phyloP scores from a whole-genome alignment of 2,113 vertebrate species.

The Rhinopomastus cyanomelas region DNA sequence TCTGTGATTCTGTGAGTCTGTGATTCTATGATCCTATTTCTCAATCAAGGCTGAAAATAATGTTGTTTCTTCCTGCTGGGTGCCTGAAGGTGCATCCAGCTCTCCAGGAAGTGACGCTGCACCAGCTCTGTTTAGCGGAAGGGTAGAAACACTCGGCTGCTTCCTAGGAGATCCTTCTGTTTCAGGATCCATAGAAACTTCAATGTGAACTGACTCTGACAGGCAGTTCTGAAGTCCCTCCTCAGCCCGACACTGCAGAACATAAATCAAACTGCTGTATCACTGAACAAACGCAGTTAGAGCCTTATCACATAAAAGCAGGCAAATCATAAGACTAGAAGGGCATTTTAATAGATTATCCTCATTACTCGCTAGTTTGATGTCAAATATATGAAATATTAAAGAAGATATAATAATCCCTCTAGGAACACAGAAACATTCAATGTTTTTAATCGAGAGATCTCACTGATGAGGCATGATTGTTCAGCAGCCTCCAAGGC shows the following conservation, averaged over 20 bases:
- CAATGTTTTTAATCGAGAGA: slow-evolving; percentile 68
- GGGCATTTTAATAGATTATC: slow-evolving; percentile 65
- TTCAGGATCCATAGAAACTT: background rate
- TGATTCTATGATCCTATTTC: too few relatives aligned
- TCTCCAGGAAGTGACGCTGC: background rate
- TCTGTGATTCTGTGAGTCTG: too few relatives aligned
- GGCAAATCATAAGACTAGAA: slow-evolving; percentile 50
- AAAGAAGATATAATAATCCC: slow-evolving; percentile 68
- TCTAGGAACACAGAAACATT: slow-evolving; percentile 66
- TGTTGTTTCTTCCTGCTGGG: background rate
- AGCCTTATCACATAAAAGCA: slow-evolving; percentile 41
- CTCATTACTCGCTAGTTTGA: slow-evolving; percentile 47
- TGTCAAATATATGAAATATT: slow-evolving; percentile 74
- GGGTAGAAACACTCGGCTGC: background rate
- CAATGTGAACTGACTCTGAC: background rate
- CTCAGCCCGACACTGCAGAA: background rate
- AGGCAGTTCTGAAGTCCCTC: background rate
- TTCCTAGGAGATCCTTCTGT: background rate
- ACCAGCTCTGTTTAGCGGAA: background rate
- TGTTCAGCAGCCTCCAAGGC: slow-evolving; percentile 54
- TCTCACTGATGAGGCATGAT: slow-evolving; percentile 61
- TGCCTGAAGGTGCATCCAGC: background rate
- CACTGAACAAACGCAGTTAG: slow-evolving; percentile 5
- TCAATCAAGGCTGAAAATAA: background rate
- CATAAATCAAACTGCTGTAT: slow-evolving; percentile 7